Conservation (phyloP, 64 coral and sea anemone species). For the Montipora sp. region DNA sequence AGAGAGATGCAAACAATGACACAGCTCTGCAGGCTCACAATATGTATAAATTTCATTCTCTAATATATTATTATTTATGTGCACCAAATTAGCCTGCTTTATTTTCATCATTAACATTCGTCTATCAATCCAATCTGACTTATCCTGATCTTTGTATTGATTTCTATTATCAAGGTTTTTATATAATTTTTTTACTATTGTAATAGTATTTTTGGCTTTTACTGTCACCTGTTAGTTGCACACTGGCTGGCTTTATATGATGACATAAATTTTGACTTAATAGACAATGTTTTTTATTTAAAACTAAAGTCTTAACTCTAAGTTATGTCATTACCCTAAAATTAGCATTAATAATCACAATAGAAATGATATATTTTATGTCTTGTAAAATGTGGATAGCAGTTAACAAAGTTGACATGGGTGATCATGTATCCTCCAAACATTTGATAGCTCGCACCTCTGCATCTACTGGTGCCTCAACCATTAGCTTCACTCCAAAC, state of each 20-base stretch:
- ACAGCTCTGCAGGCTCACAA: background rate
- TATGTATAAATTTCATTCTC: too few relatives aligned
- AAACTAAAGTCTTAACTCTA: too few relatives aligned
- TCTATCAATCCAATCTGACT: background rate
- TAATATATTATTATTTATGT: background rate
- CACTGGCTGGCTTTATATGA: too few relatives aligned
- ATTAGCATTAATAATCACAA: too few relatives aligned
- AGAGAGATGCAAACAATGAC: background rate
- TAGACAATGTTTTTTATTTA: too few relatives aligned
- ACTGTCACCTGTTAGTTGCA: background rate
- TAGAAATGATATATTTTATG: too few relatives aligned
- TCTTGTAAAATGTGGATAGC: too few relatives aligned
- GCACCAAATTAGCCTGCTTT: background rate
- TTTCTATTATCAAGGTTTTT: background rate
- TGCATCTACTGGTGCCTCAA: conserved; percentile 71
- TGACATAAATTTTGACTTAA: too few relatives aligned
- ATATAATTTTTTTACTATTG: background rate
- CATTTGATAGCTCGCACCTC: conserved; percentile 85
- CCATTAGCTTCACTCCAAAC: conserved; percentile 93
- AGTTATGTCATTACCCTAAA: too few relatives aligned
- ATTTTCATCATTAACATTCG: background rate
- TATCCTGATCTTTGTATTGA: background rate
- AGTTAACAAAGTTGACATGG: background rate
- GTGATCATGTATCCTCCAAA: conserved; percentile 63
- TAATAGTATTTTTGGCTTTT: background rate